These are phyloP conservation scores for Theretra japonica DNA, from an alignment of 2,888 invertebrate genomes.

Conservation along the genomic window DNA sequence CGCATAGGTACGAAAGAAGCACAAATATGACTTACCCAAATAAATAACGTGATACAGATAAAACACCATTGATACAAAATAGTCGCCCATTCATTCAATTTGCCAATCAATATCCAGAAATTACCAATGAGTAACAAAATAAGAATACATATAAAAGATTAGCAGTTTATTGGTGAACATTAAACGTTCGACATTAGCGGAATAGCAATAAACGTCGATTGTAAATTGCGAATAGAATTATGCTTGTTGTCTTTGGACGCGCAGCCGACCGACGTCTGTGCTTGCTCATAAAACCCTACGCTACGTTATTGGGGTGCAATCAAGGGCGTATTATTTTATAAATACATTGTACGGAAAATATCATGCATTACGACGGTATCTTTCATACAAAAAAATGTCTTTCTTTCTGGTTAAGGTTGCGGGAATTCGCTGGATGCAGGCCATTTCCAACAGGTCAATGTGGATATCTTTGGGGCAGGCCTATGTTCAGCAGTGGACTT, in stretches of 20 bases:
- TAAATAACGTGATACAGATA: no score
- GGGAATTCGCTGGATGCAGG: no score
- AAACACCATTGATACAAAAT: no score
- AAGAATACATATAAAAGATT: conserved; percentile 14
- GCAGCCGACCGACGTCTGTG: neutral
- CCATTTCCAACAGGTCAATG: no score
- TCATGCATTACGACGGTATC: neutral
- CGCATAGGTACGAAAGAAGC: no score
- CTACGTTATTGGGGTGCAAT: conserved; percentile 8
- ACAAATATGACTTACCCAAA: no score
- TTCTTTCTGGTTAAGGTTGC: no score
- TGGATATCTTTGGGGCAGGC: no score
- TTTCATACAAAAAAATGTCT: no score
- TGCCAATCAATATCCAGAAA: neutral
- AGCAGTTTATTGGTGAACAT: conserved; percentile 27
- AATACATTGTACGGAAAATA: neutral
- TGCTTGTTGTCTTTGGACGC: conserved; percentile 44
- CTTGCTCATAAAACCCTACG: conserved; percentile 1
- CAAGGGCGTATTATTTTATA: conserved; percentile 8
- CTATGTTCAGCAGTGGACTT: no score
- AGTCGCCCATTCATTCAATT: neutral
- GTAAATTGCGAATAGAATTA: conserved; percentile 44
- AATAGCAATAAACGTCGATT: conserved; percentile 28
- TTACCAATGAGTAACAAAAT: neutral
- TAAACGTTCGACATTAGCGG: conserved; percentile 20